Base-by-base conservation (phyloP, 2,888 invertebrate genomes). In the Agrilus cyanescens region DNA sequence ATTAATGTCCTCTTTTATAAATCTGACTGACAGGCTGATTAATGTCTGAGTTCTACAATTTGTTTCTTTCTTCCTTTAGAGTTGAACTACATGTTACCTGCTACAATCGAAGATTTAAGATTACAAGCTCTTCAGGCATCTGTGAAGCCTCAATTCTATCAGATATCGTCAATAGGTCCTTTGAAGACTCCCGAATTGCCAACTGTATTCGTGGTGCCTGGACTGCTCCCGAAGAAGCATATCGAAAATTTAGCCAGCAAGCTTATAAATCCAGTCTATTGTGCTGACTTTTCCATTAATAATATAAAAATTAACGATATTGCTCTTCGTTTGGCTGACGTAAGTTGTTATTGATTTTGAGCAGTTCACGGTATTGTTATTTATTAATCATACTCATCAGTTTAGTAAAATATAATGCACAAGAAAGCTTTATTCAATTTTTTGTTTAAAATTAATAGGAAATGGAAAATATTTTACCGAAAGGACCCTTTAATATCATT, bases 401-500 rank as follows among this genome's bases (percentile, higher is more conserved):
- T n/a, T n/a, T n/a, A n/a, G 18, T 18, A 33, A 30, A 20, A 20
- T 8, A n/a, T 10, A 40, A 32, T 7, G 12, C 12, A 43, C 13
- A 12, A 31, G 14, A 32, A 12, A 38, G 12, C 12, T 38, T 8
- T 30, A 32, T 16, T 40, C 10, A 4, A n/a, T 36, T 12, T 37
- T 31, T 18, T 15, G 31, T 12, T 16, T 4, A 18, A 12, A n/a
- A n/a, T 25, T 65, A 70, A 29, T 57, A 85, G 82, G 67, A 76
- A 52, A 71, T 83, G 8, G 69, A 73, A 42, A 68, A 72, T 10
- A 59, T 80, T n/a, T 67, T 73, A 8, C 75, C 74, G 0, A 71
- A 72, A 13, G 74, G 78, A 29, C 73, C 75, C 1, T 93, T 85
- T 68, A 77, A 80, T 49, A 63, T 96, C 1, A 75, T 85, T 12